Conservation (phyloP, 2,888 invertebrate genomes). For the Melieria crassipennis region DNA sequence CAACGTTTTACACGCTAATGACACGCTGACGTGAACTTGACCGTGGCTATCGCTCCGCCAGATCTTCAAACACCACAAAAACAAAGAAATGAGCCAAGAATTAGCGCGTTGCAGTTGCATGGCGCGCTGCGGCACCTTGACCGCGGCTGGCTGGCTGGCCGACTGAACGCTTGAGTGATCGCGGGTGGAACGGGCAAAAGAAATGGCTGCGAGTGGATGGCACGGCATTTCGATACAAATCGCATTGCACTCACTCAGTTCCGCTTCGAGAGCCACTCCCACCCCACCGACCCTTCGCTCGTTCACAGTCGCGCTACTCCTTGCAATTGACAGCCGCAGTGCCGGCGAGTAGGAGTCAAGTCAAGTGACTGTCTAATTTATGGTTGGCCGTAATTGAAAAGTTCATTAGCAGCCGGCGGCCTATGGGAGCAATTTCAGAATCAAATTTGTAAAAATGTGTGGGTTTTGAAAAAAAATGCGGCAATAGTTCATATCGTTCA, state of each 20-base stretch:
- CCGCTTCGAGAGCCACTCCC: slow-evolving; percentile 33
- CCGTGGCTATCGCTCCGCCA: slow-evolving; percentile 59
- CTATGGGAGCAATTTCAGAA: no score
- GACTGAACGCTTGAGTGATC: slow-evolving; percentile 12
- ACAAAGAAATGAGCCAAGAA: slow-evolving; percentile 21
- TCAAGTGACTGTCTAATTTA: no score
- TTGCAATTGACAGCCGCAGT: no score
- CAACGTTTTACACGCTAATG: slow-evolving; percentile 53
- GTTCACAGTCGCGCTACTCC: no score
- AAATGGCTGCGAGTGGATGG: slow-evolving; percentile 18
- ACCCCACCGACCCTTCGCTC: no score
- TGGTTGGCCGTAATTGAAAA: no score
- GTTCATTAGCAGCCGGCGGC: no score
- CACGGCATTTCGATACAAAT: slow-evolving; percentile 27
- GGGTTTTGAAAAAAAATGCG: no score
- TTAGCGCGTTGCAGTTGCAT: slow-evolving; percentile 11
- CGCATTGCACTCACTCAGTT: slow-evolving; percentile 44
- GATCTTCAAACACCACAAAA: slow-evolving; percentile 40
- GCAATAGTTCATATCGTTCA: no score
- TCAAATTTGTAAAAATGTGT: no score
- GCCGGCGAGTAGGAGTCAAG: no score
- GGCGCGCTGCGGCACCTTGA: slow-evolving; percentile 22
- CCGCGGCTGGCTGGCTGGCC: slow-evolving; percentile 1
- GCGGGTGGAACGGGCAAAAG: slow-evolving; percentile 33
- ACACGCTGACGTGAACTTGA: slow-evolving; percentile 61